Conservation (phyloP, 2,797 vertebrate genomes). For the Platalea minor region DNA sequence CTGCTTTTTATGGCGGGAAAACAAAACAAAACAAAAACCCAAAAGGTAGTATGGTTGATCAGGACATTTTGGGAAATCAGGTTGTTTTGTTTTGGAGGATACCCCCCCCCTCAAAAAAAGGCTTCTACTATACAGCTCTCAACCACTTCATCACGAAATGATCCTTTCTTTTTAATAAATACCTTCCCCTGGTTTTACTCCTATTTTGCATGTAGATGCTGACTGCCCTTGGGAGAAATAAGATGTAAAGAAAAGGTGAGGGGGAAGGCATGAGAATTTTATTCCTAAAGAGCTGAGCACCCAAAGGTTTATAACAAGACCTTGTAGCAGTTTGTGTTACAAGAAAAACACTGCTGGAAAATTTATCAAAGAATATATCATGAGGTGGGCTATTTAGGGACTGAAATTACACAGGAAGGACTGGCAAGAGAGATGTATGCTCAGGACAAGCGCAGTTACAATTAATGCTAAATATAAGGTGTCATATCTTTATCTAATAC, state of each 20-base stretch:
- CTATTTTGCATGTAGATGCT: not conserved
- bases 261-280: not conserved
- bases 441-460: slow-evolving; percentile 43
- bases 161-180: not conserved
- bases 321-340: slow-evolving; percentile 43
- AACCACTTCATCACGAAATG: not conserved
- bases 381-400: slow-evolving; percentile 65
- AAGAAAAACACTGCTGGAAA: slow-evolving; percentile 9
- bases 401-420: slow-evolving; percentile 63
- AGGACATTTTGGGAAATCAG: not conserved
- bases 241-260: not conserved
- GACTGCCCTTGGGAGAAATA: not conserved
- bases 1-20: not conserved
- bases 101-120: not conserved
- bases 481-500: slow-evolving; percentile 50
- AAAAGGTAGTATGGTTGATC: not conserved
- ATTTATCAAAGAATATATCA: slow-evolving; percentile 52
- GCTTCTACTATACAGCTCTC: not conserved
- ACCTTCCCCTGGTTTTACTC: not conserved
- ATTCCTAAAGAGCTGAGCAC: not conserved
- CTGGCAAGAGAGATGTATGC: not conserved
- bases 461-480: slow-evolving; percentile 72
- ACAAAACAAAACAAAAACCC: not conserved
- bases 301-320: not conserved
- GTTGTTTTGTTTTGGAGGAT: not conserved